These are phyloP conservation scores for Agrilus mali DNA, from an alignment of 2,888 invertebrate genomes.

Conservation along the genomic window DNA sequence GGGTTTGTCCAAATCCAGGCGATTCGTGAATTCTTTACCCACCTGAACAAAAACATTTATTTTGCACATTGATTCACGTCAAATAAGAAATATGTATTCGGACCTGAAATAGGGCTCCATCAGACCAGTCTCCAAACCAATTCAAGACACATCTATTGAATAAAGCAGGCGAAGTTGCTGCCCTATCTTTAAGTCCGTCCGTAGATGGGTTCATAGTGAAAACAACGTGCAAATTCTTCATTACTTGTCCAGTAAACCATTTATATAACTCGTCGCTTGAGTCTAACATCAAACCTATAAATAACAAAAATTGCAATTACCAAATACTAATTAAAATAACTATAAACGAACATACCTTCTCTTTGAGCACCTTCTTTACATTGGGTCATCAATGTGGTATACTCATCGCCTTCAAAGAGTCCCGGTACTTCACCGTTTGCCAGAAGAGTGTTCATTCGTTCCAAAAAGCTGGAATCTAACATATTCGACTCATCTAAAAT, in stretches of 20 bases:
- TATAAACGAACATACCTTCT: conserved; percentile 45
- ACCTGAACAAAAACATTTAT: conserved; percentile 37
- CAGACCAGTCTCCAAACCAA: conserved; percentile 99
- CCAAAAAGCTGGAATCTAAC: conserved; percentile 94
- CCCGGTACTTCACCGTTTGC: conserved; percentile 98
- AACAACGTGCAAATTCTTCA: conserved; percentile 98
- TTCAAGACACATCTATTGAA: conserved; percentile 99
- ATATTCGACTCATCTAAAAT: conserved; percentile 99
- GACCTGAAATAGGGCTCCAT: conserved; percentile 84
- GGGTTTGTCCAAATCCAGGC: conserved; percentile 84
- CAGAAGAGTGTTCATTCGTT: conserved; percentile 96
- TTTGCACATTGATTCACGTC: background rate
- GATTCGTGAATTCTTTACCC: conserved; percentile 91
- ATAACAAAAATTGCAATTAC: background rate
- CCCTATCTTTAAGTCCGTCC: conserved; percentile 95
- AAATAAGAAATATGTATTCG: conserved; percentile 7
- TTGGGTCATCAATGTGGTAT: conserved; percentile 98
- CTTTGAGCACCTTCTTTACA: conserved; percentile 98
- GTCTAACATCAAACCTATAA: conserved; percentile 79
- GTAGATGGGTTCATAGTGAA: conserved; percentile 99
- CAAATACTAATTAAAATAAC: background rate
- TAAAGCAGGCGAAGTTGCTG: conserved; percentile 96
- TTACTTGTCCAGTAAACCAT: conserved; percentile 99
- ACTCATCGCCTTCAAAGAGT: conserved; percentile 92
- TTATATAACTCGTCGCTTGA: conserved; percentile 98